Evolutionary conservation across 2,797 vertebrate genomes (phyloP).

Genomic region (Erpetoichthys calabaricus): DNA sequence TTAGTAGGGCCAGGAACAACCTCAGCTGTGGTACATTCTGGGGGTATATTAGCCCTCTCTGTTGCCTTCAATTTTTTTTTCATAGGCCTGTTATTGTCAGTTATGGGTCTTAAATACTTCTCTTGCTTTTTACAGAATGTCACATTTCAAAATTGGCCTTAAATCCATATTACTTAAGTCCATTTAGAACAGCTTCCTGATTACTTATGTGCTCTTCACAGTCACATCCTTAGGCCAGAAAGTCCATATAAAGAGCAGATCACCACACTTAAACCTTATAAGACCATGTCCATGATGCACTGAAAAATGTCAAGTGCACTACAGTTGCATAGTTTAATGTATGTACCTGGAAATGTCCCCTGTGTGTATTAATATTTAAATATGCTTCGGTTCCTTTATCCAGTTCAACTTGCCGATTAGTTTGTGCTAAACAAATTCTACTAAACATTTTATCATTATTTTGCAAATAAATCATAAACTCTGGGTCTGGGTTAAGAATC

Average conservation of each 20-base stretch:
- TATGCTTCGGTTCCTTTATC: too few relatives aligned
- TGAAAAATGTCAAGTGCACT: too few relatives aligned
- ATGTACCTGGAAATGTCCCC: too few relatives aligned
- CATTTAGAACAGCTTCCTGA: not conserved
- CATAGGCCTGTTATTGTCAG: not conserved
- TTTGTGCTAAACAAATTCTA: too few relatives aligned
- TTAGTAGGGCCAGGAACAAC: not conserved
- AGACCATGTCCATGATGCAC: not conserved
- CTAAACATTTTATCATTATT: too few relatives aligned
- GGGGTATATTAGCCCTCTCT: not conserved
- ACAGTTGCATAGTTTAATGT: too few relatives aligned
- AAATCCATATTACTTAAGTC: not conserved
- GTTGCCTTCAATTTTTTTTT: not conserved
- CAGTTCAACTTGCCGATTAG: too few relatives aligned
- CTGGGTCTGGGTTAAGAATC: too few relatives aligned
- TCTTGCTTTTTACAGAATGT: not conserved
- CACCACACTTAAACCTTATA: not conserved
- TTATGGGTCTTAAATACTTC: too few relatives aligned
- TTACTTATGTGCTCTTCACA: not conserved
- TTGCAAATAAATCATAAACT: too few relatives aligned
- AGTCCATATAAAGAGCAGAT: not conserved
- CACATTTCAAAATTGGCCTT: not conserved
- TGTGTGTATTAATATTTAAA: too few relatives aligned
- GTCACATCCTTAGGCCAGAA: not conserved
- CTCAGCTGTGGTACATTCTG: not conserved